phyloP scores from a whole-genome alignment of 30 jellyfish, hydroid and myxozoan genomes.

The Rhopilema esculentum region DNA sequence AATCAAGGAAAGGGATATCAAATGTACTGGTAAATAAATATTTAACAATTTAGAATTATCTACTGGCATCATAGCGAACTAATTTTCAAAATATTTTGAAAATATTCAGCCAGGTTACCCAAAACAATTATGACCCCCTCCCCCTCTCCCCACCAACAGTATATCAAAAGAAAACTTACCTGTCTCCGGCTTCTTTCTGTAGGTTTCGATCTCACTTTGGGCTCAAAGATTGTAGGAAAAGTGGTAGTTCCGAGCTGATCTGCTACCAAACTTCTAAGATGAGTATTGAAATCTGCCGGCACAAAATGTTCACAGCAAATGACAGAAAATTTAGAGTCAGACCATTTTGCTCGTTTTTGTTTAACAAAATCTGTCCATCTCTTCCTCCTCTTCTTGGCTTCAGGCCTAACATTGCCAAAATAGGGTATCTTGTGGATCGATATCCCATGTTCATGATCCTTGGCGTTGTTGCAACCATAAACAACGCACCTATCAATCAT shows the following conservation, averaged over 20 bases:
- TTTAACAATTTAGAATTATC: not conserved
- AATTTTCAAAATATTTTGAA: not conserved
- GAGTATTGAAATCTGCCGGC: not conserved
- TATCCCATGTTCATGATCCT: not conserved
- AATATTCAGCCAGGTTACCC: not conserved
- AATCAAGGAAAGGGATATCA: not conserved
- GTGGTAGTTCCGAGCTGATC: not conserved
- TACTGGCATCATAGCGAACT: not conserved
- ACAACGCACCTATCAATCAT: conserved; percentile 26
- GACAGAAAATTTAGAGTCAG: not conserved
- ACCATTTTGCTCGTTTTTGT: not conserved
- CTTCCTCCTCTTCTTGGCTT: conserved; percentile 13
- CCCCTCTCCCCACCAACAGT: not conserved
- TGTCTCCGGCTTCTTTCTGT: not conserved
- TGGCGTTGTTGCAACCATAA: conserved; percentile 10
- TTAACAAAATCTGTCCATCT: conserved; percentile 27
- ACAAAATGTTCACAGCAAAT: not conserved
- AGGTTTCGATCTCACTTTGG: not conserved
- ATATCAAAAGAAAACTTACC: not conserved
- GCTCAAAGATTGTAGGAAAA: not conserved
- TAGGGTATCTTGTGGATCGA: not conserved
- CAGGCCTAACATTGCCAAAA: conserved; percentile 5
- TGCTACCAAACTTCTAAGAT: not conserved
- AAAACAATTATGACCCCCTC: not conserved
- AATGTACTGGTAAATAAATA: not conserved